Evolutionary conservation across 2,888 invertebrate species (phyloP), one percentile per base, ranked within the genome.

Genomic region (Coecobrya sp.): DNA sequence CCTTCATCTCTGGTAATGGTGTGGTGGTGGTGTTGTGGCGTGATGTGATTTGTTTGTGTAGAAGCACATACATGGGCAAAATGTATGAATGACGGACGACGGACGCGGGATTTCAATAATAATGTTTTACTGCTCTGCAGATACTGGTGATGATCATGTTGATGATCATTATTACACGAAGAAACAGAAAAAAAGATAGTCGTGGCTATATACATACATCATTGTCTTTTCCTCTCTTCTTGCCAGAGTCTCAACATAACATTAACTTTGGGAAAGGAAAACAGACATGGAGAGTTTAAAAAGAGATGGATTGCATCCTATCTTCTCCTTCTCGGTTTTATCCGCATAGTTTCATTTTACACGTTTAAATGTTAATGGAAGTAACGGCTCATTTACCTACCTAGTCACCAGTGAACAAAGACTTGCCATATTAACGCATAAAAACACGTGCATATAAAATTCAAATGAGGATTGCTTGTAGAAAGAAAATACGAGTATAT

Each of bases 311-410:
- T 52, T 52, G 52, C 52, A 52, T 52, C 27, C 49, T n/a, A 49
- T 79, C 49, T 52, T 79, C 76, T 81, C 30, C 25, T 13, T 79
- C 82, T 59, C 82, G 25, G 62, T 82, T 82, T 62, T 82, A 62
- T 62, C 82, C 59, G 82, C 82, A 62, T 59, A 62, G 55, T 82
- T 73, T 62, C 85, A 90, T 84, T 89, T 85, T 90, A 90, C 76
- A 59, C 76, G 79, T 86, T n/a, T 86, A 93, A 93, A 93, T 93
- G 93, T 90, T 93, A 93, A 93, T 93, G 92, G 89, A 85, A 90
- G 93, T 93, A 93, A 93, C 93, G 93, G 93, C 89, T 93, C 93
- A 93, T 93, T 92, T 92, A 85, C 84, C n/a, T 73, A 82, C 45
- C 70, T 76, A 90, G 65, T 86, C 73, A 65, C 73, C 25, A 65